A percentile compares a stretch with the other conserved stretches of the same genome.
phyloP scores from a whole-genome alignment of 2,113 vertebrate species.

The Petaurus breviceps region DNA sequence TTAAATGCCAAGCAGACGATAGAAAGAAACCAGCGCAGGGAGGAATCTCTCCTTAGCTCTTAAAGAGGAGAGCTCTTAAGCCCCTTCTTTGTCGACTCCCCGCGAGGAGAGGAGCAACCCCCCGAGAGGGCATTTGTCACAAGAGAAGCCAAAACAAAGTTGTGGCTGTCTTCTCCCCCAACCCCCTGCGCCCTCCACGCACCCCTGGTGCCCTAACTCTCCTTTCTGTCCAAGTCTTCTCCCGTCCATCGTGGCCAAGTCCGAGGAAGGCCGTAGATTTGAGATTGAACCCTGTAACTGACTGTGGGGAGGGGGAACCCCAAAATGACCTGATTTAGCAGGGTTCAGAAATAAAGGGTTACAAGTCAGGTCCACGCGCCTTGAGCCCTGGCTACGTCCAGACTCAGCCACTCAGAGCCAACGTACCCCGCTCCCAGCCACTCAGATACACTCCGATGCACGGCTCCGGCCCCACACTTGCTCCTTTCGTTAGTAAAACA shows the following conservation, averaged over 20 bases:
- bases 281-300: not conserved
- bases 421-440: not conserved
- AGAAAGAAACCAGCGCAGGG: slow-evolving; percentile 89
- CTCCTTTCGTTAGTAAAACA: not conserved
- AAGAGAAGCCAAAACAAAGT: slow-evolving; percentile 77
- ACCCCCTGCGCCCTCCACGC: not conserved
- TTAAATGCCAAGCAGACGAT: slow-evolving; percentile 95
- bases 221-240: not conserved
- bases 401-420: not conserved
- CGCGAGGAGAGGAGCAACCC: slow-evolving; percentile 80
- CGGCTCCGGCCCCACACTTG: not conserved
- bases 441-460: not conserved
- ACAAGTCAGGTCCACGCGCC: not conserved
- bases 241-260: slow-evolving; percentile 3
- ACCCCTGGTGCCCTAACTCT: not conserved
- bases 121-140: slow-evolving; percentile 77
- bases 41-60: slow-evolving; percentile 89
- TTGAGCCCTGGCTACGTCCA: not conserved
- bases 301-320: not conserved
- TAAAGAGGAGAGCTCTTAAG: slow-evolving; percentile 87
- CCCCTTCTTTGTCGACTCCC: slow-evolving; percentile 84
- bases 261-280: not conserved
- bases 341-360: not conserved
- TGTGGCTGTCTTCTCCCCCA: not conserved
- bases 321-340: not conserved